These are phyloP conservation scores for Heterotilapia buettikoferi DNA, from an alignment of 2,113 vertebrate genomes.

Conservation along the genomic window DNA sequence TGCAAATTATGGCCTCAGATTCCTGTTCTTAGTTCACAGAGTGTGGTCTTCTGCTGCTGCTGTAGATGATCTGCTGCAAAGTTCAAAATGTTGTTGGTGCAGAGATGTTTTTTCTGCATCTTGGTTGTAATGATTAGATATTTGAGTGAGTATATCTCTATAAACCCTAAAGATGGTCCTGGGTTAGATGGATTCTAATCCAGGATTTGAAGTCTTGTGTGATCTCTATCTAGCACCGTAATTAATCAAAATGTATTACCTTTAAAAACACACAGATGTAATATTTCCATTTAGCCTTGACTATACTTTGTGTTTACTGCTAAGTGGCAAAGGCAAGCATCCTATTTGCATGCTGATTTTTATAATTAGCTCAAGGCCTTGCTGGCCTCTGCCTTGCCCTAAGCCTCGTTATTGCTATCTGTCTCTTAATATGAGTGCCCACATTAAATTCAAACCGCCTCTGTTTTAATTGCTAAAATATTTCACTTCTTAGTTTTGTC, in stretches of 20 bases:
- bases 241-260: background rate
- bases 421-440: background rate
- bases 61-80: background rate
- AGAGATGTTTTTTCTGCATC: background rate
- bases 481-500: background rate
- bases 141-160: background rate
- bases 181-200: background rate
- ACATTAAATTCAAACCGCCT: background rate
- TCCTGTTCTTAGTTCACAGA: background rate
- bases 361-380: background rate
- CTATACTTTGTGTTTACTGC: background rate
- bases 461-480: background rate
- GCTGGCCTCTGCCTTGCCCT: background rate
- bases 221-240: accelerated
- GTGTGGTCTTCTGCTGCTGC: background rate
- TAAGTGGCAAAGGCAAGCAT: background rate
- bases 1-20: background rate
- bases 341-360: background rate
- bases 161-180: background rate
- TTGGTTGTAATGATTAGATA: background rate
- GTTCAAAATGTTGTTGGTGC: background rate
- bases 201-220: background rate
- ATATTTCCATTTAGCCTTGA: background rate
- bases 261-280: background rate
- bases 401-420: background rate